Conservation (phyloP, 2,113 vertebrate genomes). For the Corydoras sp. region DNA sequence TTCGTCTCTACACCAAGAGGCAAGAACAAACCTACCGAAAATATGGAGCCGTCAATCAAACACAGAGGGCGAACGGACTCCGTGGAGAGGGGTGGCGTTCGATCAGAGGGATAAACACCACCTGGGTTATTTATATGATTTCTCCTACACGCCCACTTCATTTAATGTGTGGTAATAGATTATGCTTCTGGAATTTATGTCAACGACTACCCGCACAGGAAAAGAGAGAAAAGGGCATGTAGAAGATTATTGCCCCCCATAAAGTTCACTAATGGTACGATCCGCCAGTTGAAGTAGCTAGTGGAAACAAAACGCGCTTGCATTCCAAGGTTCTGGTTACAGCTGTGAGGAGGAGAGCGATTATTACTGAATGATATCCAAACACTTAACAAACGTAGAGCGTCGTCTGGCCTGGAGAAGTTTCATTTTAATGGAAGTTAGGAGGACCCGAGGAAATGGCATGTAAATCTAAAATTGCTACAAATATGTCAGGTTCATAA, state of each 20-base stretch:
- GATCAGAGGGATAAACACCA: neutral
- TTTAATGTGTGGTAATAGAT: rapidly evolving
- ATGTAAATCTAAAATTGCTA: too few species aligned
- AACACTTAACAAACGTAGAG: slow-evolving; percentile 1
- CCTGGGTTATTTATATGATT: neutral
- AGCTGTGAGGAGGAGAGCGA: slow-evolving; percentile 20
- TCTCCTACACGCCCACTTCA: neutral
- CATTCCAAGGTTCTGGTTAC: slow-evolving; percentile 51
- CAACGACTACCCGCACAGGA: too few species aligned
- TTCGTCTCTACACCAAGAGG: slow-evolving; percentile 46
- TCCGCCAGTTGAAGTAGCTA: slow-evolving; percentile 44
- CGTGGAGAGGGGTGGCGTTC: slow-evolving; percentile 23
- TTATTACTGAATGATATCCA: slow-evolving; percentile 44
- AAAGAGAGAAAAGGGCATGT: too few species aligned
- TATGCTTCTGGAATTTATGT: too few species aligned
- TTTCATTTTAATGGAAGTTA: too few species aligned
- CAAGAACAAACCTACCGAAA: slow-evolving; percentile 51
- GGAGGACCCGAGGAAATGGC: too few species aligned
- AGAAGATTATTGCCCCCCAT: neutral
- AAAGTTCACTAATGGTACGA: slow-evolving; percentile 48
- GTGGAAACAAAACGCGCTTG: slow-evolving; percentile 40
- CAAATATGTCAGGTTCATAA: too few species aligned
- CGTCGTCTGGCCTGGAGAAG: too few species aligned
- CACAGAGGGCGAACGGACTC: slow-evolving; percentile 21
- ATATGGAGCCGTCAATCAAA: slow-evolving; percentile 65